Evolutionary conservation across 2,888 invertebrate species (phyloP).

Genomic region (Bruchidius siliquastri): DNA sequence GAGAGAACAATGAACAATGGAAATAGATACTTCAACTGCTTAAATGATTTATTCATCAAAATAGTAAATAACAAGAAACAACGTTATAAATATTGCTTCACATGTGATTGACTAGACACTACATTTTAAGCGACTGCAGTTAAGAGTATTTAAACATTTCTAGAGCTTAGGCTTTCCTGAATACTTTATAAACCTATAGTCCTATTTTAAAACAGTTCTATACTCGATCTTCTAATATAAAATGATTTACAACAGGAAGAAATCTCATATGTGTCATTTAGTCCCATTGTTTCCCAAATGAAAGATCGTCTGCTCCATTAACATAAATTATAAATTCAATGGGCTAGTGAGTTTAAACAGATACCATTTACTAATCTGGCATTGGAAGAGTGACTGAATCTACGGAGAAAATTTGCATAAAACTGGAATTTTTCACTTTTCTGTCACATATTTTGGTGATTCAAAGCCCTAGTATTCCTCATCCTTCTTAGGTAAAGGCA

Average conservation of each 20-base stretch:
- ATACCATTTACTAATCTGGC: not conserved
- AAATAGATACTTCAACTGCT: not conserved
- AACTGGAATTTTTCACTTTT: not conserved
- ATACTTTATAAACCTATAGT: not conserved
- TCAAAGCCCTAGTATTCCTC: not conserved
- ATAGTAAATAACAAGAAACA: constrained; percentile 23
- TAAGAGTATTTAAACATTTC: not conserved
- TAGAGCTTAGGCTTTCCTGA: not conserved
- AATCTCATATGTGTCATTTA: not conserved
- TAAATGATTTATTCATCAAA: constrained; percentile 12
- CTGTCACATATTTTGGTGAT: not conserved
- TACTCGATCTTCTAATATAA: not conserved
- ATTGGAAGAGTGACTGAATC: not conserved
- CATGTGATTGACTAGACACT: constrained; percentile 26
- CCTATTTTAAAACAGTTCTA: not conserved
- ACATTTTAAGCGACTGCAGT: not conserved
- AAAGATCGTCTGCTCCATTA: not conserved
- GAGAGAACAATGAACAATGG: not conserved
- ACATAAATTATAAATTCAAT: not conserved
- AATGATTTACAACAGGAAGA: not conserved
- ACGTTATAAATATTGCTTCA: constrained; percentile 32
- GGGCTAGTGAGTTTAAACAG: not conserved
- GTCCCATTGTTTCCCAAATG: not conserved
- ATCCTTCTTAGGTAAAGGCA: no score
- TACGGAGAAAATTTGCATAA: not conserved